Percentiles rank a stretch among this genome's conserved stretches.
phyloP scores from a whole-genome alignment of 2,113 vertebrate species.

The Oncorhynchus nerka region DNA sequence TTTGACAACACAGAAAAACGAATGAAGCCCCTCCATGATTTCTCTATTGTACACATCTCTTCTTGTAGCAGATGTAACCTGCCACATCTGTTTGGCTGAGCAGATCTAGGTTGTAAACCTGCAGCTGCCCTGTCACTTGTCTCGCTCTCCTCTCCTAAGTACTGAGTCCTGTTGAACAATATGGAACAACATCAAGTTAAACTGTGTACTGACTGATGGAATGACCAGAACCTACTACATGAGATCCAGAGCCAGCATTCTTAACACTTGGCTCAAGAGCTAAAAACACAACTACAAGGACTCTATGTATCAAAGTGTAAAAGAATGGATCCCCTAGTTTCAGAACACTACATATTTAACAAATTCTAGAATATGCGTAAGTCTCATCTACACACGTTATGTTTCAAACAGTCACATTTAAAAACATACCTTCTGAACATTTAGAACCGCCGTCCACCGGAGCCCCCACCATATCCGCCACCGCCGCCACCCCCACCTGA shows the following conservation, averaged over 20 bases:
- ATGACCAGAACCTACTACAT: constrained; percentile 44
- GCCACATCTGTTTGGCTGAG: constrained; percentile 91
- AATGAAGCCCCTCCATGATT: constrained; percentile 74
- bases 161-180: constrained; percentile 98
- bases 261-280: constrained; percentile 40
- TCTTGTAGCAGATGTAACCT: constrained; percentile 87
- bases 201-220: constrained; percentile 79
- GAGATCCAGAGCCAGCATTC: constrained; percentile 52
- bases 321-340: neutral
- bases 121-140: constrained; percentile 93
- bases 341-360: neutral
- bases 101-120: constrained; percentile 92
- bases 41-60: constrained; percentile 79
- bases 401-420: neutral
- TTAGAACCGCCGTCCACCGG: constrained; percentile 85
- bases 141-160: constrained; percentile 96
- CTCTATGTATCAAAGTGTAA: neutral
- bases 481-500: constrained; percentile 68
- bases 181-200: constrained; percentile 93
- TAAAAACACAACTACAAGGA: constrained; percentile 36
- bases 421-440: constrained; percentile 53
- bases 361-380: neutral
- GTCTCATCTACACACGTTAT: neutral
- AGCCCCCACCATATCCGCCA: constrained; percentile 76
- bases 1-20: constrained; percentile 73